These are phyloP conservation scores for Danio choprae DNA, from an alignment of 2,797 vertebrate species.

Conservation along the genomic window DNA sequence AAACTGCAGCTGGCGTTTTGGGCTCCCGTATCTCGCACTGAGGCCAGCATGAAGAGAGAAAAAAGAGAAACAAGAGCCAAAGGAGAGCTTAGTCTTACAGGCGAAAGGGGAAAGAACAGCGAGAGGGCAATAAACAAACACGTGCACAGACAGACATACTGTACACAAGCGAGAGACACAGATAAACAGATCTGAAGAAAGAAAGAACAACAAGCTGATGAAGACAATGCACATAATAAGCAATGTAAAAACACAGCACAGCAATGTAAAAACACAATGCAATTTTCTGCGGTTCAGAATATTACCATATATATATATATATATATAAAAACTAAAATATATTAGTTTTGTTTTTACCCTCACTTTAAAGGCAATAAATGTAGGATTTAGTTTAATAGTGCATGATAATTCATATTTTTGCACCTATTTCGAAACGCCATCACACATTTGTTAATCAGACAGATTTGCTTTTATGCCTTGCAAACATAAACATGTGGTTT, in stretches of 20 bases:
- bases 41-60: constrained; percentile 80
- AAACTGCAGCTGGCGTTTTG: constrained; percentile 99
- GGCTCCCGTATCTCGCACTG: constrained; percentile 98
- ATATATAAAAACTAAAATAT: too few species aligned
- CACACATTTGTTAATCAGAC: background rate
- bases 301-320: too few species aligned
- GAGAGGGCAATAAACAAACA: constrained; percentile 36
- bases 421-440: too few species aligned
- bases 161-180: background rate
- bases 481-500: background rate
- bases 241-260: background rate
- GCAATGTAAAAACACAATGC: background rate
- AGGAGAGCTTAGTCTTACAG: constrained; percentile 62
- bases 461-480: background rate
- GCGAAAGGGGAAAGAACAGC: constrained; percentile 29
- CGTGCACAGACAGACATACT: background rate
- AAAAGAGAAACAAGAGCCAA: constrained; percentile 67
- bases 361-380: too few species aligned
- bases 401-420: background rate
- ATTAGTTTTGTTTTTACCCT: background rate
- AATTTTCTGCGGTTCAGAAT: background rate
- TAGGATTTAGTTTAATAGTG: background rate
- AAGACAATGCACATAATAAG: background rate
- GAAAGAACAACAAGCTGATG: background rate
- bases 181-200: background rate